Base-by-base conservation (phyloP, 2,113 vertebrate genomes). In the Etheostoma cragini region DNA sequence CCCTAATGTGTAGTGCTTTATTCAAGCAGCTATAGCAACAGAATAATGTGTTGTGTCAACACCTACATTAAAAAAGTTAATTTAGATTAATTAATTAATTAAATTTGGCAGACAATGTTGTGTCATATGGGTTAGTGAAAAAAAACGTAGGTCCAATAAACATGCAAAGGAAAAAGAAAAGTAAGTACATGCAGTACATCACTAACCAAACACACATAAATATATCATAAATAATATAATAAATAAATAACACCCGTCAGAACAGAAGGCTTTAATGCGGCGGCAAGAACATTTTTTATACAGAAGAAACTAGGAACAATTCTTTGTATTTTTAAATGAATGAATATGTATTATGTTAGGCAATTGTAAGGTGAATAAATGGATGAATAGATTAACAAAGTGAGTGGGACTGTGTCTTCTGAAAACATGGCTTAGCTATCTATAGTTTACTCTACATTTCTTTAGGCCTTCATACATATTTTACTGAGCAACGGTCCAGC, bases 311-410 rank as follows among this genome's bases (percentile, higher is more conserved):
- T 2, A 17, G 24, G 17, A 66, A 35, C 13, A 24, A 57, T 19
- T 24, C 8, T 60, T 38, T 58, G 73, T 17, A 47, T 42, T 57
- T 54, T 64, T 1, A 21, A 54, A 54, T 64, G 1, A 56, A 76
- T 47, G 7, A 4, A 47, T 66, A 52, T 57, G 7, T 47, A 56
- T 47, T 26, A 60, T 62, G 81, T 17, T 54, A 71, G 38, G 83
- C 50, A n/a, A 50, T 38, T 61, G n/a, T 14, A 12, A 16, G 19
- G 57, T 63, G 67, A 47, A 72, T 72, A 64, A 80, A 88, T 49
- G 64, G 60, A 77, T n/a, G 58, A 76, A 62, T 4, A 81, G 66
- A 83, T 85, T 56, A 83, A 73, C 53, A 65, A 72, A 74, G 42
- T 66, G 68, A 76, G 52, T 71, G 50, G 57, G 19, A 78, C 17